These are phyloP conservation scores for Girardinus metallicus DNA, from an alignment of 2,797 vertebrate species.

Conservation along the genomic window DNA sequence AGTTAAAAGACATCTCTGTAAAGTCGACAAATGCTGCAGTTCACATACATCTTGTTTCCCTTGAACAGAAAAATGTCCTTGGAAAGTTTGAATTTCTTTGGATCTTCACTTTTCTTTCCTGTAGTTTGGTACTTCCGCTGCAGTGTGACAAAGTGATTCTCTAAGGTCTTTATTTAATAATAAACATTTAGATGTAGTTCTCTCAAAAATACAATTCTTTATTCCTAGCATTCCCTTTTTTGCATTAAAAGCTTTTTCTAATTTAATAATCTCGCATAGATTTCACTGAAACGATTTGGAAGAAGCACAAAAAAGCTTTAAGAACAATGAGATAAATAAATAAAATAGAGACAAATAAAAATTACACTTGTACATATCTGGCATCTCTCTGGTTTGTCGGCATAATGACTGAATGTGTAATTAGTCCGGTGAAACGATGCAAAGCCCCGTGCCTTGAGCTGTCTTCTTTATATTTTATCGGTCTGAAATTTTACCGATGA, in stretches of 20 bases:
- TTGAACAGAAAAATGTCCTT: neutral
- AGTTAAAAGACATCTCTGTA: neutral
- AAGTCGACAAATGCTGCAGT: neutral
- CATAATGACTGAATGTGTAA: conserved; percentile 32
- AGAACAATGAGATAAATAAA: neutral
- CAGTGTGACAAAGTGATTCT: neutral
- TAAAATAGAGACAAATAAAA: neutral
- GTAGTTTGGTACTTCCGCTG: neutral
- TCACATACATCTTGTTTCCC: neutral
- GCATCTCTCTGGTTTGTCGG: conserved; percentile 28
- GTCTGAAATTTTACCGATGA: conserved; percentile 34
- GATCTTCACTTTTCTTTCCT: neutral
- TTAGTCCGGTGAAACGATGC: conserved; percentile 27
- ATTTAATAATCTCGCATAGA: neutral
- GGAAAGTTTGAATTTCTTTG: neutral
- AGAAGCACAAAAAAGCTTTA: neutral
- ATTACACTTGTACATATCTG: conserved; percentile 3
- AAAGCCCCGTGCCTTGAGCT: conserved; percentile 1
- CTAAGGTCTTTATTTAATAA: neutral
- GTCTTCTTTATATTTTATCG: conserved; percentile 42
- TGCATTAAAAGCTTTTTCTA: neutral
- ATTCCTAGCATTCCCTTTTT: neutral
- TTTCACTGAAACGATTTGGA: neutral
- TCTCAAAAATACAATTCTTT: neutral
- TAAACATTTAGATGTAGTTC: neutral